Evolutionary conservation across 2,797 vertebrate species (phyloP).

Genomic region (Furcifer pardalis): DNA sequence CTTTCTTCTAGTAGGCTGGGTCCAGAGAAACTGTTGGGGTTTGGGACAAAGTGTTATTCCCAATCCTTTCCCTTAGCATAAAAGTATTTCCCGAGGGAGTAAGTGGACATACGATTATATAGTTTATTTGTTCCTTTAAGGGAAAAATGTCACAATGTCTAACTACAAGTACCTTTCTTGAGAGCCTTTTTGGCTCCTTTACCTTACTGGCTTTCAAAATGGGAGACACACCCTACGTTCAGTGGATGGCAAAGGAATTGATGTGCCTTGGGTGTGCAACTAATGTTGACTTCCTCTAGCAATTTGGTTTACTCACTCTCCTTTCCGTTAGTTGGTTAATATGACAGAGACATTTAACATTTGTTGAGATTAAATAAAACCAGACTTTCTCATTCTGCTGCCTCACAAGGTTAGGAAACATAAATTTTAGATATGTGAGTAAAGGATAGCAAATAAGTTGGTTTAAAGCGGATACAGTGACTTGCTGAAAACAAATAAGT

Average conservation of each 20-base stretch:
- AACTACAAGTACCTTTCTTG: conserved; percentile 4
- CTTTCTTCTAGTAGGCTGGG: neutral
- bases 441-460: neutral
- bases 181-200: neutral
- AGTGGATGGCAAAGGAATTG: neutral
- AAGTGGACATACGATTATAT: no score
- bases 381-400: neutral
- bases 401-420: neutral
- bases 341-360: rapidly evolving
- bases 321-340: neutral
- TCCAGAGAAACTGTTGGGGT: neutral
- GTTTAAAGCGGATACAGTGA: rapidly evolving
- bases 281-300: neutral
- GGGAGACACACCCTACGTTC: neutral
- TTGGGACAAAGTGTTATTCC: neutral
- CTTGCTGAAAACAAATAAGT: neutral
- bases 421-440: neutral
- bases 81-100: neutral
- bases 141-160: neutral
- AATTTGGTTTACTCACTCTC: neutral
- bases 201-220: neutral
- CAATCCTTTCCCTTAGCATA: no score
- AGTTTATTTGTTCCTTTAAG: neutral
- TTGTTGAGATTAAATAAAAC: neutral
- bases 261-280: neutral